Evolutionary conservation across 2,113 vertebrate genomes (phyloP), one percentile per base, ranked within the genome.

Genomic region (Xyrauchen texanus): DNA sequence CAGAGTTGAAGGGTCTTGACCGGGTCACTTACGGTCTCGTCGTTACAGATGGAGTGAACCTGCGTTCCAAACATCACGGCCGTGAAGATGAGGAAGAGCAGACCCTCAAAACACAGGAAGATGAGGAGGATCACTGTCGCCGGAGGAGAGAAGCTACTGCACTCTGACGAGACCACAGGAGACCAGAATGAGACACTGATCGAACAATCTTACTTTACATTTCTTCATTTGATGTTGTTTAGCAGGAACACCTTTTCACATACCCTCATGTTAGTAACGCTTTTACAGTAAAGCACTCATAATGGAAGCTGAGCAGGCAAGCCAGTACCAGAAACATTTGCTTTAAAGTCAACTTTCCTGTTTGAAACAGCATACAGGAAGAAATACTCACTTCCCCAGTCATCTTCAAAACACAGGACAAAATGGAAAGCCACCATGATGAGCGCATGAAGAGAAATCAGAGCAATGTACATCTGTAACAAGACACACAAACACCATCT

Each of bases 1-100:
- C 47, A 58, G 4, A 53, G 4, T 0, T 34, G 16, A 57, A 7
- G 58, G 7, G 21, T 57, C 55, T 7, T 45, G 5, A 9, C 12
- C 10, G 13, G 21, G 68, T 65, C n/a, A 88, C 95, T 92, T 86
- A 99, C 98, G 88, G 98, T 99, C 93, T 99, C 97, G 6, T 99
- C 97, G 0, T 92, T 92, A 85, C 98, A 99, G 92, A 99, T 98
- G 81, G 98, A 99, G 91, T 99, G 96, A 83, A 99, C 94, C 90
- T 99, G 97, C 12, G 96, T 98, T 76, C 98, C 98, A 73, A 99
- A 99, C 98, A 99, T 99, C 84, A 99, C 96, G 0, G 96, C 94
- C 0, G 98, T 99, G 93, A 99, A 99, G 78, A 99, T 95, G 83
- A 99, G 94, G 82, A 99, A 99, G 4, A 99, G 95, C 66, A 99